Base-by-base conservation (phyloP, 1,140 invertebrate genomes). In the Planococcus citri region DNA sequence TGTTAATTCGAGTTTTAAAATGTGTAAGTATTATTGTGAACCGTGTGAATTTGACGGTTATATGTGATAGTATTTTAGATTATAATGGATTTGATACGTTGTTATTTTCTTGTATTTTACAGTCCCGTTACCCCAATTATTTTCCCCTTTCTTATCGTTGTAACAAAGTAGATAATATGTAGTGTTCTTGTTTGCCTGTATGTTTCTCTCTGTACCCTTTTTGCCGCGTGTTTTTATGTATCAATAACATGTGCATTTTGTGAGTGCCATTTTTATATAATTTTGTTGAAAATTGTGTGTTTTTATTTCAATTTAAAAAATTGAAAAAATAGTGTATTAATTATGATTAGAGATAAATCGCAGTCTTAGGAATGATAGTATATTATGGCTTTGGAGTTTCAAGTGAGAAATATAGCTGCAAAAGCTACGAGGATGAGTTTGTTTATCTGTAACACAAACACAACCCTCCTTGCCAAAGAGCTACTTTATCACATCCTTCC, bases 381-480 rank as follows among this genome's bases (percentile, higher is more conserved):
- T 58, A 33, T 10, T 69, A 27, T 25, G 22, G 12, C 27, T 58
- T 10, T 0, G 71, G 75, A 73, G 57, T 75, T n/a, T n/a, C 74
- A 2, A 80, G 17, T 21, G 87, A 85, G 78, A 92, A 93, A 78
- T 87, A 91, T 71, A 85, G 79, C 74, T 87, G 86, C 76, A 92
- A 76, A 12, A 88, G 76, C 14, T 84, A 90, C 92, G 76, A 95
- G 93, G 27, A 95, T 88, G 0, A 94, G 80, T 75, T 87, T 80
- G 38, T 91, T 86, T 73, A 93, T 75, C 78, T 86, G 76, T 9
- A 79, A n/a, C n/a, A 80, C 73, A 69, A 20, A 64, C 38, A 14
- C 60, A 72, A 6, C 25, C 95, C 91, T 10, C 91, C 92, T 77
- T 80, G 78, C 80, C 83, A 89, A 69, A 89, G 78, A 1, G 85